phyloP scores from a whole-genome alignment of 2,113 vertebrate genomes.

The Colossoma macropomum region DNA sequence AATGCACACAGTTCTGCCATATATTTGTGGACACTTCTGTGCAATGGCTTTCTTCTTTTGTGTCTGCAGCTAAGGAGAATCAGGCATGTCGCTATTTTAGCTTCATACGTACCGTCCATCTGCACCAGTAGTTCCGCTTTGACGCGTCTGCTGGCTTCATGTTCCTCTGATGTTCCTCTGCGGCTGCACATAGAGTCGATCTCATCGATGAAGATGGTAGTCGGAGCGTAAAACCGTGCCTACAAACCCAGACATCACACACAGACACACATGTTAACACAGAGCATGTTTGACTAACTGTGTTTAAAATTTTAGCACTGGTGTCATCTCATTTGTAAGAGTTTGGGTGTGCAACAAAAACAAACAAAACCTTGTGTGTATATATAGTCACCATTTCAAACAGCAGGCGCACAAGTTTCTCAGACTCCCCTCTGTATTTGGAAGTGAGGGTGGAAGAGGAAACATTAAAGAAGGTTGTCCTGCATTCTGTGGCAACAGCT shows the following conservation, averaged over 20 bases:
- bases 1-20: too few relatives aligned
- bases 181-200: constrained; percentile 99
- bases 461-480: constrained; percentile 97
- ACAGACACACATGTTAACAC: too few relatives aligned
- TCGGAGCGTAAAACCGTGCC: constrained; percentile 96
- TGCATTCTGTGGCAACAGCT: constrained; percentile 97
- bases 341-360: not conserved
- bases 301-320: not conserved
- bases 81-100: not conserved
- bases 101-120: constrained; percentile 88
- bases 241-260: constrained; percentile 62
- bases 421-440: constrained; percentile 97
- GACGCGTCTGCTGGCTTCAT: constrained; percentile 94
- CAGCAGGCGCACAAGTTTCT: constrained; percentile 95
- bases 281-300: not conserved
- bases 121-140: constrained; percentile 97
- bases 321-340: not conserved
- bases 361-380: not conserved
- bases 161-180: constrained; percentile 95
- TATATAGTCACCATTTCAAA: constrained; percentile 92
- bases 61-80: not conserved
- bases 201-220: constrained; percentile 98
- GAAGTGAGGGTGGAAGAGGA: constrained; percentile 97
- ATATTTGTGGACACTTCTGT: too few relatives aligned
- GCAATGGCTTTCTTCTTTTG: not conserved